phyloP scores from a whole-genome alignment of 2,113 vertebrate species.

The Bubo bubo region DNA sequence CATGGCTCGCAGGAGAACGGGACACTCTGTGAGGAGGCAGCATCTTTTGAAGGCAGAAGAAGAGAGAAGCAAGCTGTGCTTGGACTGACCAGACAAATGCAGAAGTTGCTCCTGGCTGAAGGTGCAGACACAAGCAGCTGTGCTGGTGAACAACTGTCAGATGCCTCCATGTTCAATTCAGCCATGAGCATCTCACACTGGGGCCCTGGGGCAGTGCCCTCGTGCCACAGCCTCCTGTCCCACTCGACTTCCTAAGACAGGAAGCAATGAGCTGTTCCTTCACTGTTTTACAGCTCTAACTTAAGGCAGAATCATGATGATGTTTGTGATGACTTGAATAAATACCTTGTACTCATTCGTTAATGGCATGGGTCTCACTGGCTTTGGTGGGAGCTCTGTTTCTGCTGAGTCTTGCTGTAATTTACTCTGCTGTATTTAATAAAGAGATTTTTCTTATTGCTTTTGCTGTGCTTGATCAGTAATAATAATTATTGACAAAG shows the following conservation, averaged over 20 bases:
- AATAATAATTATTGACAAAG: not conserved
- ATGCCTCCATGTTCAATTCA: rapidly evolving
- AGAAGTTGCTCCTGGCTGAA: not conserved
- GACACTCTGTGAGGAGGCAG: not conserved
- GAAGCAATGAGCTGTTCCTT: not conserved
- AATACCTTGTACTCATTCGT: not conserved
- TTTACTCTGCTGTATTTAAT: not conserved
- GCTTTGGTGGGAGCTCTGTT: not conserved
- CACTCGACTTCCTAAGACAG: rapidly evolving
- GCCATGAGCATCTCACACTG: rapidly evolving
- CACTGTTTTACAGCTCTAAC: rapidly evolving
- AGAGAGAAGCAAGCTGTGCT: not conserved
- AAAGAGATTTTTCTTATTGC: not conserved
- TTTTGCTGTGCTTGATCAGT: not conserved
- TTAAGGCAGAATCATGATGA: not conserved
- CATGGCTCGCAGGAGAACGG: rapidly evolving
- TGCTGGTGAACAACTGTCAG: not conserved
- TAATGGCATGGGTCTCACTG: rapidly evolving
- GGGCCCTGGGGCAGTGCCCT: not conserved
- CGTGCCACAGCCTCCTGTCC: rapidly evolving
- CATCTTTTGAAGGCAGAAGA: not conserved
- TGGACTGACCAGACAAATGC: not conserved
- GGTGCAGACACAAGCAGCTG: not conserved
- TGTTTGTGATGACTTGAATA: not conserved
- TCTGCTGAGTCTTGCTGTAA: not conserved